Evolutionary conservation across 2,888 invertebrate species (phyloP).

Genomic region (Cheiracanthium punctorium): DNA sequence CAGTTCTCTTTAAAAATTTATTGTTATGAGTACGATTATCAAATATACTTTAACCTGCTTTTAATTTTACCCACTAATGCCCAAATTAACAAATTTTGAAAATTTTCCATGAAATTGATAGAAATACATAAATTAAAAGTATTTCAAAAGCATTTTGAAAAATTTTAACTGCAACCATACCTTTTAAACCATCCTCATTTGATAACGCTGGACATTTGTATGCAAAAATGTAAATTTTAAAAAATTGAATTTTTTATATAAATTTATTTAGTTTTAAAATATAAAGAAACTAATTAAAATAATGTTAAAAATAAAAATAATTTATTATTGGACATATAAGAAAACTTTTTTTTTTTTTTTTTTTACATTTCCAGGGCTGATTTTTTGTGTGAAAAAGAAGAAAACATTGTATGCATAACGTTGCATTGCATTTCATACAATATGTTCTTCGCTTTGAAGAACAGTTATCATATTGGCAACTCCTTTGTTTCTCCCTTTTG

Average conservation of each 20-base stretch:
- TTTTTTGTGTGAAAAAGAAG: constrained; percentile 12
- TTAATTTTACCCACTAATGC: neutral
- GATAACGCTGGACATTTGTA: neutral
- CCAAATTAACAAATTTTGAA: neutral
- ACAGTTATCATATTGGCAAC: constrained; percentile 10
- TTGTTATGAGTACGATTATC: too few species aligned
- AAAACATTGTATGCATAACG: constrained; percentile 14
- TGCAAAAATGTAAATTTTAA: neutral
- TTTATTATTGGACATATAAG: neutral
- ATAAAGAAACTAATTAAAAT: neutral
- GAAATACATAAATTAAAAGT: neutral
- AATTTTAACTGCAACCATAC: neutral
- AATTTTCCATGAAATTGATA: neutral
- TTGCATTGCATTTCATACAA: constrained; percentile 18
- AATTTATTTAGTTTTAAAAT: neutral
- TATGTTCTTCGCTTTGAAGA: constrained; percentile 2
- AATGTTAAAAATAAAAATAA: neutral
- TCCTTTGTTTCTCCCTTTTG: neutral
- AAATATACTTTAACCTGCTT: too few species aligned
- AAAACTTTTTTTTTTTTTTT: neutral
- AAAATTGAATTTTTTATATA: neutral
- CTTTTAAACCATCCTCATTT: neutral
- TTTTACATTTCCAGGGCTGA: neutral
- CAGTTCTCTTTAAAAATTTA: too few species aligned
- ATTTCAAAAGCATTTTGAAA: neutral